These are phyloP conservation scores for Diglossa cyanea DNA, from an alignment of 2,797 vertebrate genomes.

Conservation along the genomic window DNA sequence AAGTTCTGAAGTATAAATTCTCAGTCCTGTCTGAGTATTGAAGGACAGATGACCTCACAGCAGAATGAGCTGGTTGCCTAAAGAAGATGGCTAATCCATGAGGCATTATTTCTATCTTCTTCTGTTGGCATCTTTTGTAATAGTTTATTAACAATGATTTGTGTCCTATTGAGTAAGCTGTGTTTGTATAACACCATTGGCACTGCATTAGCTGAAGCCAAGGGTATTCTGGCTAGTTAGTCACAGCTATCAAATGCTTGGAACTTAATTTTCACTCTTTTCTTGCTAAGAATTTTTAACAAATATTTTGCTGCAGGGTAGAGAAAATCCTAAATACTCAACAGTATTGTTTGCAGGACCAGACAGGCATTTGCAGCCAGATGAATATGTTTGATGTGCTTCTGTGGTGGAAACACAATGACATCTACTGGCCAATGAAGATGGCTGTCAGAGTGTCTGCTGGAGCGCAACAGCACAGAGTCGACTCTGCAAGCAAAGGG, in stretches of 20 bases:
- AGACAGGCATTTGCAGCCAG: conserved; percentile 42
- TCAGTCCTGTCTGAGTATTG: neutral
- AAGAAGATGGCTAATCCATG: neutral
- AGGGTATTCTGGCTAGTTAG: conserved; percentile 22
- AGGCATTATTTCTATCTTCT: conserved; percentile 14
- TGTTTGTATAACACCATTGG: conserved; percentile 50
- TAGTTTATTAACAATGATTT: conserved; percentile 44
- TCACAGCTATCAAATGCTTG: conserved; percentile 39
- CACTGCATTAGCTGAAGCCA: conserved; percentile 5
- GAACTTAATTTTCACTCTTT: conserved; percentile 53
- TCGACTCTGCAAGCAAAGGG: fast-evolving
- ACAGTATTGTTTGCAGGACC: conserved; percentile 34
- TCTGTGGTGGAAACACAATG: conserved; percentile 43
- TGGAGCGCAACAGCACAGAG: neutral
- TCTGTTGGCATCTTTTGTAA: conserved; percentile 37
- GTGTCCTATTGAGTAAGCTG: conserved; percentile 40
- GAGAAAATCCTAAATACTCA: conserved; percentile 30
- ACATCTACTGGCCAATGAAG: conserved; percentile 66
- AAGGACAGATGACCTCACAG: conserved; percentile 18
- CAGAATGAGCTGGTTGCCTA: neutral
- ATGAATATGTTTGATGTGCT: neutral
- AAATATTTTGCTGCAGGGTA: conserved; percentile 47
- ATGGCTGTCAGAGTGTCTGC: neutral
- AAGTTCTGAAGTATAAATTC: neutral
- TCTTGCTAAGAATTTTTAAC: conserved; percentile 13